These are phyloP conservation scores for Falco berigora DNA, from an alignment of 2,797 vertebrate species.

Conservation along the genomic window DNA sequence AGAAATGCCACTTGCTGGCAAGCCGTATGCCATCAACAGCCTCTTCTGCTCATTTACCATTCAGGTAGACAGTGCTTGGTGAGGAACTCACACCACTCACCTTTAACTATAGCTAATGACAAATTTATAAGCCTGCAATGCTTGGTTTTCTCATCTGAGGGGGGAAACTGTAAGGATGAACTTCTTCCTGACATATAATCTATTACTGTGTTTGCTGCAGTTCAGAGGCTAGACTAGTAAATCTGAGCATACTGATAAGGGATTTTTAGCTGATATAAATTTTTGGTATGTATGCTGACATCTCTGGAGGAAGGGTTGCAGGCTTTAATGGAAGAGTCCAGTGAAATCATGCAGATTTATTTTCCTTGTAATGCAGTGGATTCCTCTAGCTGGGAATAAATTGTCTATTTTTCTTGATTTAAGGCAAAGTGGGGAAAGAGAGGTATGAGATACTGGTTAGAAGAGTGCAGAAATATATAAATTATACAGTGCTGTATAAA, in stretches of 20 bases:
- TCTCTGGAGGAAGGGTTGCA: not conserved
- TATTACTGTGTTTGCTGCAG: not conserved
- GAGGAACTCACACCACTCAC: rapidly evolving
- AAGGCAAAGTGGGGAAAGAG: not conserved
- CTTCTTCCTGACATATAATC: constrained; percentile 43
- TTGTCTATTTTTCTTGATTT: constrained; percentile 1
- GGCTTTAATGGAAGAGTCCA: not conserved
- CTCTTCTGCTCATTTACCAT: not conserved
- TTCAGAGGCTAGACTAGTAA: constrained; percentile 2
- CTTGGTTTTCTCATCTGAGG: not conserved
- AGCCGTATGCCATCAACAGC: not conserved
- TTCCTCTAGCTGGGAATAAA: not conserved
- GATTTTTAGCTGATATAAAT: constrained; percentile 6
- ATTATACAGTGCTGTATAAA: not conserved
- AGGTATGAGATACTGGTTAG: not conserved
- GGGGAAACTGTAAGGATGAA: not conserved
- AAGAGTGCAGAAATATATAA: not conserved
- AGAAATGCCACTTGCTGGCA: not conserved
- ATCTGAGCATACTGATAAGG: not conserved
- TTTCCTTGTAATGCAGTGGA: not conserved
- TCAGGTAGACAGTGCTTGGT: not conserved
- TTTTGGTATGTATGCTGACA: not conserved
- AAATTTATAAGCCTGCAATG: not conserved
- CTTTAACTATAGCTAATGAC: not conserved
- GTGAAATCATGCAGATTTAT: constrained; percentile 12